Base-by-base conservation (phyloP, 2,888 invertebrate genomes). In the Nomada hirtipes region DNA sequence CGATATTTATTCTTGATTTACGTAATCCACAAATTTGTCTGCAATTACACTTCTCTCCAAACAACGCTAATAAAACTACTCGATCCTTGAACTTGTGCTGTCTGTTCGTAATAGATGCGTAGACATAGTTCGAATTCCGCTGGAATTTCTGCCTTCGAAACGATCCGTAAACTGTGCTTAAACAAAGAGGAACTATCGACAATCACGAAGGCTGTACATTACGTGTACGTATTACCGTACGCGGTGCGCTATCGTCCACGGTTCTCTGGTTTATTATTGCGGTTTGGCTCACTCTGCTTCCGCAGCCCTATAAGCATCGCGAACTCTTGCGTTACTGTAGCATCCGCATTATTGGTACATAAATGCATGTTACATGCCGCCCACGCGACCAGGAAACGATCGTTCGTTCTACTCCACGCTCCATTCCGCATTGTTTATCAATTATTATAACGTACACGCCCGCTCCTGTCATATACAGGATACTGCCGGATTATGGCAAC, bases 351-450 rank as follows among this genome's bases (percentile, higher is more conserved):
- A 85, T 85, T 83, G 70, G 70, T 76, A 76, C 86, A 74, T 86
- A 80, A 79, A 86, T 70, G 80, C 79, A 70, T 77, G 81, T 76
- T 84, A 81, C 83, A 64, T 68, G 76, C 84, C 88, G 88, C 89
- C 90, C 88, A 89, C 90, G 81, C 84, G 82, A 89, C 85, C 88
- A 88, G 87, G 89, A 89, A 89, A 86, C 76, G 77, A 81, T 76
- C 83, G 57, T 60, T 69, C 76, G 75, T 85, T 79, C 82, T 55
- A 79, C 64, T 60, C 57, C 79, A n/a, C 76, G 69, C 77, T 83
- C 80, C 85, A 87, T 86, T 86, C 87, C 88, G 85, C 87, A 85
- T 88, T 88, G 89, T 88, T 90, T 90, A 90, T 89, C 89, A 88
- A 90, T 89, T 89, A 88, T 87, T 84, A 86, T 86, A 83, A 87